Percentiles rank a stretch among this genome's conserved stretches.
phyloP scores from a whole-genome alignment of 2,888 invertebrate species.

The Hoplodrina blanda region DNA sequence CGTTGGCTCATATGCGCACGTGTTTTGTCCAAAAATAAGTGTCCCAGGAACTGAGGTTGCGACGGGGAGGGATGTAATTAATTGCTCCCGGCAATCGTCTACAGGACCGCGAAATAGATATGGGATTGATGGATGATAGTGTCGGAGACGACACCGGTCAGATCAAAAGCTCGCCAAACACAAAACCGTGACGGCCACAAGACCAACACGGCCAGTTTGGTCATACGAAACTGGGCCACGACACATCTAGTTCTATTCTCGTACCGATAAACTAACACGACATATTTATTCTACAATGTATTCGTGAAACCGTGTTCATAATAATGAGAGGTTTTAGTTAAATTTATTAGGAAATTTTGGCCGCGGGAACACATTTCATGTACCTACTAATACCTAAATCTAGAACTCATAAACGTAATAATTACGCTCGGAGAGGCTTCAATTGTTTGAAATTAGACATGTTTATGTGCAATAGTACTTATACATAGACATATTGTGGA shows the following conservation, averaged over 20 bases:
- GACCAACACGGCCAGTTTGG: constrained; percentile 73
- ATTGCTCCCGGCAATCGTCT: constrained; percentile 65
- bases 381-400: constrained; percentile 68
- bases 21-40: constrained; percentile 80
- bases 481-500: constrained; percentile 18
- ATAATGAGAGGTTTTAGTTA: constrained; percentile 57
- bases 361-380: constrained; percentile 56
- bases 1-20: constrained; percentile 71
- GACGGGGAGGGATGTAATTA: constrained; percentile 70
- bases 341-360: constrained; percentile 54
- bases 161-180: constrained; percentile 80
- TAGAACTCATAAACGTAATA: constrained; percentile 76
- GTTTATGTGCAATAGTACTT: constrained; percentile 58
- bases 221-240: constrained; percentile 81
- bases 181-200: constrained; percentile 75
- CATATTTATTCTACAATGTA: constrained; percentile 83
- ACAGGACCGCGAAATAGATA: constrained; percentile 63
- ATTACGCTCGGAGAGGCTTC: constrained; percentile 68
- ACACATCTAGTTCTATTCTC: constrained; percentile 83
- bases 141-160: constrained; percentile 72
- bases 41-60: constrained; percentile 71
- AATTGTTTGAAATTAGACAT: constrained; percentile 69
- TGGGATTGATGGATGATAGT: constrained; percentile 67
- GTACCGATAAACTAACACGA: constrained; percentile 79
- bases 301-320: constrained; percentile 71